Percentiles rank a stretch among this genome's conserved stretches.
phyloP scores from a whole-genome alignment of 2,113 vertebrate species.

The Aplodontia rufa region DNA sequence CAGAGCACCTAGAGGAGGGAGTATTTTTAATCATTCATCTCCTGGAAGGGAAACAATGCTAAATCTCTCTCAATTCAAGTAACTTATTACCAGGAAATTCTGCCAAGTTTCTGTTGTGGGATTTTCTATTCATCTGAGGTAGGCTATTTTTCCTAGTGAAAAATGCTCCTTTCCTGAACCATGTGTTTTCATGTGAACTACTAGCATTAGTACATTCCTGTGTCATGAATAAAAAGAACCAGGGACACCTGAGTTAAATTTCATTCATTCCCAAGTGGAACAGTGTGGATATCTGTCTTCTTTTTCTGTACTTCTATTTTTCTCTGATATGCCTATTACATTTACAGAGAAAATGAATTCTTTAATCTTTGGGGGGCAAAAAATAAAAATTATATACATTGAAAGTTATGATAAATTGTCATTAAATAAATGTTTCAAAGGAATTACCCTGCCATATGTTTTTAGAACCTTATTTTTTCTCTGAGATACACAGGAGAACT shows the following conservation, averaged over 20 bases:
- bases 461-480: not conserved
- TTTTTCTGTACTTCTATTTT: not conserved
- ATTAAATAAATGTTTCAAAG: not conserved
- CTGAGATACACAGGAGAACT: not conserved
- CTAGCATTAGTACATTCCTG: not conserved
- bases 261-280: not conserved
- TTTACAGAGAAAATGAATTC: not conserved
- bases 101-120: constrained; percentile 49
- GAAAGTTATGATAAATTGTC: constrained; percentile 21
- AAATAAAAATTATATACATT: not conserved
- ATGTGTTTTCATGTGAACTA: constrained; percentile 31
- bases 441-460: not conserved
- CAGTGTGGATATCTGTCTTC: not conserved
- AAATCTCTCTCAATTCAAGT: not conserved
- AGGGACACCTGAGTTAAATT: constrained; percentile 18
- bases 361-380: not conserved
- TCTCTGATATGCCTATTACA: not conserved
- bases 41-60: constrained; percentile 38
- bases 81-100: constrained; percentile 24
- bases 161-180: not conserved
- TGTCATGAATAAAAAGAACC: not conserved
- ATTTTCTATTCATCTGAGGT: not conserved
- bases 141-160: constrained; percentile 55
- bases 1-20: not conserved
- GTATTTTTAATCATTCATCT: constrained; percentile 63